Base-by-base conservation (phyloP, 1,140 invertebrate genomes). In the Atopsyche davidsoni region DNA sequence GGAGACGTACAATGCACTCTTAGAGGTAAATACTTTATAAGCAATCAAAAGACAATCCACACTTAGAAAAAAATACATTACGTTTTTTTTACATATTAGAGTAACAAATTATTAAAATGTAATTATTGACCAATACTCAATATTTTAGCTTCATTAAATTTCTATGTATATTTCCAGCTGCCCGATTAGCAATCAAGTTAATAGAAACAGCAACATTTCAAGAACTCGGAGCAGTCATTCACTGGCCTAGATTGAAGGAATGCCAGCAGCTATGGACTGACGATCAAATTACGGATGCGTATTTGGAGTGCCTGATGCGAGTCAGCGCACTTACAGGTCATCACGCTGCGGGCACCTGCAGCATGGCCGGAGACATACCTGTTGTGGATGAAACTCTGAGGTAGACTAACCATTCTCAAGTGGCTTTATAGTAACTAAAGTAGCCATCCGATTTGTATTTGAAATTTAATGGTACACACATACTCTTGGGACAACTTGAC, bases 291-390 rank as follows among this genome's bases (percentile, higher is more conserved):
- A 72, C 77, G n/a, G 66, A 78, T 39, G 63, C 69, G n/a, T 86
- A 79, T 58, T 57, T 85, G 36, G 79, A 83, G 46, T 87, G 84
- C 56, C 59, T 83, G 7, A 66, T 85, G 31, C 72, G 82, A 53
- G 75, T 78, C 24, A 73, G 75, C 10, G 80, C 75, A 0, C 68
- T 86, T 14, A 81, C 80, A 0, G 79, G 79, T 3, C 80, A 87
- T 63, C 84, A 87, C 65, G 76, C 75, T 0, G 78, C 76, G 0
- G 83, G 85, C 3, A 86, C 79, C 3, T 83, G 82, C 53, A 72
- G 68, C 7, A 82, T 86, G 58, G 81, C 81, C 4, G 51, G 40
- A 4, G n/a, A 31, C 4, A 32, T 49, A 25, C 61, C 67, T 0
- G 80, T 83, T 2, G 78, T 84, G 2, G 79, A 83, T 60, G 60